Conservation (phyloP, 2,113 vertebrate species). For the Takifugu flavidus region DNA sequence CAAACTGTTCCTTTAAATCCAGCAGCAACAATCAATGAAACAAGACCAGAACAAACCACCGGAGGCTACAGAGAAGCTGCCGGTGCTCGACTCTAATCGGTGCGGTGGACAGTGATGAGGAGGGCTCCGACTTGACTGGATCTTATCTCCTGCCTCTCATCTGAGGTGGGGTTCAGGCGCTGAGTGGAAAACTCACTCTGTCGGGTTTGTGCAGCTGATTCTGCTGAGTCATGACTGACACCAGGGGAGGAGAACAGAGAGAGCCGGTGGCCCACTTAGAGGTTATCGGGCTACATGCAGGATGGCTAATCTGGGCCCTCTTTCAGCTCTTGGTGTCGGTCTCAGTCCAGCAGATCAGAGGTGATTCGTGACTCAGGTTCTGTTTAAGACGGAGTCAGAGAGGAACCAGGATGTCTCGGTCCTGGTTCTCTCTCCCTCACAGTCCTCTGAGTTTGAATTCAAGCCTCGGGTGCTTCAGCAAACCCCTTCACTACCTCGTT, state of each 20-base stretch:
- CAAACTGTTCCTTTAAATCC: conserved; percentile 17
- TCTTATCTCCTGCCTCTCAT: conserved; percentile 49
- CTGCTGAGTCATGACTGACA: conserved; percentile 57
- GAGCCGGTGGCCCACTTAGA: conserved; percentile 20
- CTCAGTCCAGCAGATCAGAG: conserved; percentile 22
- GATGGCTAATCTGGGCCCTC: too few species aligned
- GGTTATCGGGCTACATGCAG: too few species aligned
- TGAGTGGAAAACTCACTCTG: conserved; percentile 53
- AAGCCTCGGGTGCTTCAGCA: conserved; percentile 60
- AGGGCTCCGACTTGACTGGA: conserved; percentile 23
- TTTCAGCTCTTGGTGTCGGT: not conserved
- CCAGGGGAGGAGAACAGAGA: conserved; percentile 41
- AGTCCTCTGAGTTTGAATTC: conserved; percentile 52
- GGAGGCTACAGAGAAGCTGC: conserved; percentile 35
- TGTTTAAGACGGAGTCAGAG: conserved; percentile 44
- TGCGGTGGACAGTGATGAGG: conserved; percentile 44
- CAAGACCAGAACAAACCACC: conserved; percentile 42
- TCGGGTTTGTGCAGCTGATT: conserved; percentile 67
- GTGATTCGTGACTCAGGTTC: conserved; percentile 39
- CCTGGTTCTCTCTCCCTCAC: conserved; percentile 37
- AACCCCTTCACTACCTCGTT: conserved; percentile 70
- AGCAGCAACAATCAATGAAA: conserved; percentile 28
- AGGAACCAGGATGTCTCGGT: conserved; percentile 24
- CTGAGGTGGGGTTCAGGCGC: conserved; percentile 43
- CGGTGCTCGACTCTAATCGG: conserved; percentile 30